Evolutionary conservation across 2,797 vertebrate species (phyloP), one percentile per base, ranked within the genome.

Genomic region (Fistularia commersonii): DNA sequence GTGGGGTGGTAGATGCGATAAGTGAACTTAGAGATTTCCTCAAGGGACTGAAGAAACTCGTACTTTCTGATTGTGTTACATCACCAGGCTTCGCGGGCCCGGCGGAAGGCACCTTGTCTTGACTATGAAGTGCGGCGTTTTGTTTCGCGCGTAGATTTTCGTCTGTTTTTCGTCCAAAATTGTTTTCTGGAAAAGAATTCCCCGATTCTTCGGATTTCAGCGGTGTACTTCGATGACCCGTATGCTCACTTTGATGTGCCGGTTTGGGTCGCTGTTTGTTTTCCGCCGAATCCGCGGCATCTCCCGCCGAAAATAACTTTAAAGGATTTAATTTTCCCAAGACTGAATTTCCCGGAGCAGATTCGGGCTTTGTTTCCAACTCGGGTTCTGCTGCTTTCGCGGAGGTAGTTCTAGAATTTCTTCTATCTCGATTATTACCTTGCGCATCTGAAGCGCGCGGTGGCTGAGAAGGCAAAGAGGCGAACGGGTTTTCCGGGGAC

Each of bases 1-100:
- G 32, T 7, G 86, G 82, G 2, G 67, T 48, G 56, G 87, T 74
- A 69, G 87, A 80, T 66, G 89, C 75, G 37, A 97, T 89, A 45
- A 96, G 61, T 6, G 93, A 93, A 81, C 90, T 94, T 48, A 95
- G 80, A 12, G 94, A 95, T 66, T 93, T 98, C 58, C 87, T 94
- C 11, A 97, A 90, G 5, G 94, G 94, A 47, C 83, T 92, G 60
- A 96, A 92, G 61, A 96, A 93, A 66, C 87, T 74, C 51, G 66
- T 65, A 54, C 75, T 85, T 61, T 73, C 46, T 43, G 74, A 37
- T 45, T 58, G 66, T 47, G 76, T 64, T 64, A 74, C 71, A 10
- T 42, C 50, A 37, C 11, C 12, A 0, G 48, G 23, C 23, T 11
- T 70, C 14, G 41, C 61, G 49, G 69, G 32, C 8, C 32, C 57